A percentile compares a stretch with the other conserved stretches of the same genome.
Evolutionary conservation across 1,140 invertebrate species (phyloP).

Genomic region (Zaprionus camerounensis): DNA sequence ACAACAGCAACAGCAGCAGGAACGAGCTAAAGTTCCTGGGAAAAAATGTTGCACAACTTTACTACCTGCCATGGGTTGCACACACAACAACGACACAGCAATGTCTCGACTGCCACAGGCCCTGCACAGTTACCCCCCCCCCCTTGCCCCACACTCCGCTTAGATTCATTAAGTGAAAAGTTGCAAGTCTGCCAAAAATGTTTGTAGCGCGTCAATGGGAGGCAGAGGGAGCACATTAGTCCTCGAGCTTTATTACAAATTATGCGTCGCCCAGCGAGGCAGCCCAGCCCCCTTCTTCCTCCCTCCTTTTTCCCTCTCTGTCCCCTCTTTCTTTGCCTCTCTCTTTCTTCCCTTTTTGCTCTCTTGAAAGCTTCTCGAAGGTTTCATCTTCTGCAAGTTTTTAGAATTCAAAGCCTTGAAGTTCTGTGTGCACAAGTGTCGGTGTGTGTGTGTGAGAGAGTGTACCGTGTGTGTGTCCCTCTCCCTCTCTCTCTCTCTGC

Average conservation of each 20-base stretch:
- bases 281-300: not conserved
- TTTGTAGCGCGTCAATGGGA: conserved; percentile 55
- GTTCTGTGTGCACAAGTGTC: conserved; percentile 64
- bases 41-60: conserved; percentile 81
- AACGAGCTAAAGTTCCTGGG: conserved; percentile 68
- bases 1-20: conserved; percentile 24
- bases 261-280: conserved; percentile 65
- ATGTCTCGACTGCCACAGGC: conserved; percentile 39
- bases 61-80: conserved; percentile 63
- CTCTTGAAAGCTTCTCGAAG: not conserved
- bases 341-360: not conserved
- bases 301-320: not conserved
- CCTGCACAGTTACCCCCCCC: not conserved
- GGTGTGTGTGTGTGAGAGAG: conserved; percentile 41
- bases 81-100: conserved; percentile 40
- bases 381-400: conserved; percentile 10
- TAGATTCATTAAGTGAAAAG: conserved; percentile 82
- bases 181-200: conserved; percentile 80
- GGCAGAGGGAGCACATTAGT: conserved; percentile 69
- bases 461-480: not conserved
- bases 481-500: not conserved
- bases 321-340: conserved; percentile 8
- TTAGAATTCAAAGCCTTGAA: conserved; percentile 60
- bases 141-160: conserved; percentile 35
- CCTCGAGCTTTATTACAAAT: conserved; percentile 80